These are phyloP conservation scores for Australoheros scitulus DNA, from an alignment of 2,113 vertebrate genomes.

Conservation along the genomic window DNA sequence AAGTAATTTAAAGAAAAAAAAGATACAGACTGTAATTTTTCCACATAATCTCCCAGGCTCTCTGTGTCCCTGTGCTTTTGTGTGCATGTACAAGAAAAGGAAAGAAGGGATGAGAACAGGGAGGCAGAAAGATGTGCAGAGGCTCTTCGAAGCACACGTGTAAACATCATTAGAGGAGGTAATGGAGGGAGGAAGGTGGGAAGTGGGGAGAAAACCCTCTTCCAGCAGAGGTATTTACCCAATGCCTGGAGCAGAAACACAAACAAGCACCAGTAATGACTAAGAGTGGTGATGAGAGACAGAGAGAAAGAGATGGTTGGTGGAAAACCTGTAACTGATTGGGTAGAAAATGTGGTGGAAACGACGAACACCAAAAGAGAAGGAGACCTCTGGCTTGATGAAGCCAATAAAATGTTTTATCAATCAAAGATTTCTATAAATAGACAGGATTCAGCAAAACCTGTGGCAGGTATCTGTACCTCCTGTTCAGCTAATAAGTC, in stretches of 20 bases:
- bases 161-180: constrained; percentile 80
- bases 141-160: constrained; percentile 73
- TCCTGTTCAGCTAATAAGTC: constrained; percentile 49
- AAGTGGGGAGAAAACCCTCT: constrained; percentile 46
- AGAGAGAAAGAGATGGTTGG: constrained; percentile 16
- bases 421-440: constrained; percentile 14
- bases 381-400: background rate
- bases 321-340: constrained; percentile 4
- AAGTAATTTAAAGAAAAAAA: background rate
- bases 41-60: background rate
- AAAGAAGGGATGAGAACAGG: background rate
- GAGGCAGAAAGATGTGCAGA: constrained; percentile 56
- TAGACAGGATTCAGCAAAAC: constrained; percentile 16
- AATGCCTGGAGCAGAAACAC: constrained; percentile 77
- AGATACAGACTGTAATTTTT: background rate
- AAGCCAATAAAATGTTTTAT: constrained; percentile 9
- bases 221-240: constrained; percentile 77
- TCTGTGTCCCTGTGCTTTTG: background rate
- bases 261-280: constrained; percentile 72
- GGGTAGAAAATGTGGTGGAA: background rate
- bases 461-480: constrained; percentile 14
- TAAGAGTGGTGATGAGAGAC: constrained; percentile 15
- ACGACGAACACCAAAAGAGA: background rate
- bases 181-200: constrained; percentile 68
- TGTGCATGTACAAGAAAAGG: constrained; percentile 5